phyloP scores from a whole-genome alignment of 2,888 invertebrate genomes.

The Drosophila engyochracea region DNA sequence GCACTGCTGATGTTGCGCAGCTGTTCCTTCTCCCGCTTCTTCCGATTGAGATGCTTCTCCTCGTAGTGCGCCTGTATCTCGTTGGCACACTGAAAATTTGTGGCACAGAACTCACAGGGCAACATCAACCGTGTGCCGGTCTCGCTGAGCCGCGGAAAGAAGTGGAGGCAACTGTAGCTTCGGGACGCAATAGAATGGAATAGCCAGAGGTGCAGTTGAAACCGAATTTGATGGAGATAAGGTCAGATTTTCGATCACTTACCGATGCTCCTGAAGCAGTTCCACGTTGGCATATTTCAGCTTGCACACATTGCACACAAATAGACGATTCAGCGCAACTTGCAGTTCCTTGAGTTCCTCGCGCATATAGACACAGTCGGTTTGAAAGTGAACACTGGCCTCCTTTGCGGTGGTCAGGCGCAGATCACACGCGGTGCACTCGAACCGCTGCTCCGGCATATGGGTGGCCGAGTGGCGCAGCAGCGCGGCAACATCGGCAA shows the following conservation, averaged over 20 bases:
- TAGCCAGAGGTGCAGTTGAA: neutral
- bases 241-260: constrained; percentile 18
- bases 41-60: constrained; percentile 87
- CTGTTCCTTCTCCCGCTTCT: constrained; percentile 84
- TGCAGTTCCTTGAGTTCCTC: constrained; percentile 77
- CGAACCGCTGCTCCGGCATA: constrained; percentile 79
- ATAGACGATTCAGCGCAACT: constrained; percentile 74
- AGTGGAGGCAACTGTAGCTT: constrained; percentile 83
- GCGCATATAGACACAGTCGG: constrained; percentile 83
- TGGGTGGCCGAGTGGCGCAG: constrained; percentile 83
- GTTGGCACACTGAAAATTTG: constrained; percentile 75
- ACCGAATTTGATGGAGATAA: neutral
- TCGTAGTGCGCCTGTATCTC: constrained; percentile 86
- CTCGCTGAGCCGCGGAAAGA: constrained; percentile 82
- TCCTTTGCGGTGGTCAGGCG: constrained; percentile 86
- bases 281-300: constrained; percentile 81
- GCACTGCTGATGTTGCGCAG: constrained; percentile 44
- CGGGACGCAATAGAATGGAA: neutral
- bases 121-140: constrained; percentile 65
- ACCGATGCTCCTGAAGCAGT: constrained; percentile 84
- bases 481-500: constrained; percentile 86
- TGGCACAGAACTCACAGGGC: constrained; percentile 84
- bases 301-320: constrained; percentile 85
- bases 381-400: constrained; percentile 87
- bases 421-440: constrained; percentile 85